phyloP scores from a whole-genome alignment of 2,113 vertebrate genomes.

The Hydrolagus affinis region DNA sequence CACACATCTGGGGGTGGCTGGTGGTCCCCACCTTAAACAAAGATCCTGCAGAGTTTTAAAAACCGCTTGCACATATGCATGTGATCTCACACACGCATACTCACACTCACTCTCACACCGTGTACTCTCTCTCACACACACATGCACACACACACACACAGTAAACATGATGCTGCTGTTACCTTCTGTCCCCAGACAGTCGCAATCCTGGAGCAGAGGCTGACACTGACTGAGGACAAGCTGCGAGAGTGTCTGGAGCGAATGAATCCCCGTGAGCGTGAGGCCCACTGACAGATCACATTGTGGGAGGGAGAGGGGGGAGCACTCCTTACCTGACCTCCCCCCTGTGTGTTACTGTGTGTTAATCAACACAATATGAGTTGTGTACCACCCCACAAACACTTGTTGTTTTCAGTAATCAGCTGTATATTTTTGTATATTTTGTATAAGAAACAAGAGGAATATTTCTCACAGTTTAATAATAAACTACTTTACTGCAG shows the following conservation, averaged over 20 bases:
- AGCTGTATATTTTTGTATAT: slow-evolving; percentile 2
- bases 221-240: slow-evolving; percentile 87
- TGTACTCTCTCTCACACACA: no score
- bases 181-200: slow-evolving; percentile 52
- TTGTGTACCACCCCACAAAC: background rate
- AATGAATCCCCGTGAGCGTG: slow-evolving; percentile 59
- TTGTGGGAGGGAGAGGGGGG: slow-evolving; percentile 13
- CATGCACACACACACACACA: background rate
- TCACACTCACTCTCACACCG: background rate
- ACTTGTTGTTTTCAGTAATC: background rate
- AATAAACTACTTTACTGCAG: slow-evolving; percentile 5
- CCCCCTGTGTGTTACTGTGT: background rate
- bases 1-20: no score
- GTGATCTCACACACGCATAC: background rate
- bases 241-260: slow-evolving; percentile 81
- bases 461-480: background rate
- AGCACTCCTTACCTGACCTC: background rate
- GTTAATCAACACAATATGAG: background rate
- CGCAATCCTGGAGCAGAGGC: slow-evolving; percentile 74
- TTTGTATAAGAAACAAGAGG: background rate
- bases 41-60: background rate
- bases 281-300: slow-evolving; percentile 42
- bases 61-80: background rate
- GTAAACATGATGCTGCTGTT: background rate
- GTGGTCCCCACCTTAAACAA: no score